A percentile compares a stretch with the other conserved stretches of the same genome.
Conservation (phyloP, 2,113 vertebrate species). For the Amphilophus citrinellus region DNA sequence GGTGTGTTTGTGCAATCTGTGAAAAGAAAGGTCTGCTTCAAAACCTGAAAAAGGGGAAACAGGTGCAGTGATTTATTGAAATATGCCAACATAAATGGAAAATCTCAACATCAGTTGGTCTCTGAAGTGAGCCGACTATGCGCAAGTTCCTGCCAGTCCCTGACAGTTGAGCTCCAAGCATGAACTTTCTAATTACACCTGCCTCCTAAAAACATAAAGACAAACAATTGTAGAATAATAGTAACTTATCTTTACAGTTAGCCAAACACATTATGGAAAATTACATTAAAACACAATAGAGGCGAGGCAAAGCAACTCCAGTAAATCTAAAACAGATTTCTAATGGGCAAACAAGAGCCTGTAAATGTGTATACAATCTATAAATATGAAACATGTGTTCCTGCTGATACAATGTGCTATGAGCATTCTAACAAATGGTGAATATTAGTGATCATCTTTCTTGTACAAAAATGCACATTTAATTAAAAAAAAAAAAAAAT, state of each 20-base stretch:
- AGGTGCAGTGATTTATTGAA: no score
- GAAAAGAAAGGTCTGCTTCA: no score
- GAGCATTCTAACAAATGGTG: slow-evolving; percentile 4
- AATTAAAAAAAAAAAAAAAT: background rate
- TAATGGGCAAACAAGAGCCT: slow-evolving; percentile 10
- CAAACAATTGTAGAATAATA: slow-evolving; percentile 9
- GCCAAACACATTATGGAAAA: slow-evolving; percentile 24
- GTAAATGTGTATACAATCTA: background rate
- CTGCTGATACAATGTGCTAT: slow-evolving; percentile 16
- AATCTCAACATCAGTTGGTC: background rate
- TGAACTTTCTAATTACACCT: background rate
- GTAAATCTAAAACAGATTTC: background rate
- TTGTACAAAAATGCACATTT: background rate
- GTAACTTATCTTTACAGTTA: slow-evolving; percentile 41
- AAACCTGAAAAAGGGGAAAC: no score
- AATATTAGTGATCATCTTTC: slow-evolving; percentile 22
- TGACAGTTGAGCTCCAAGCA: background rate
- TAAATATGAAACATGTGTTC: slow-evolving; percentile 26
- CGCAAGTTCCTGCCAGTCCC: background rate
- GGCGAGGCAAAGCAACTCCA: slow-evolving; percentile 15
- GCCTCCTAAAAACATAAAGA: slow-evolving; percentile 1
- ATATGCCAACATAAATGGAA: no score
- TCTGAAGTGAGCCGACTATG: background rate
- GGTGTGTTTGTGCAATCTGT: no score
- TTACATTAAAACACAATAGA: slow-evolving; percentile 28